Evolutionary conservation across 1,140 invertebrate species (phyloP).

Genomic region (Drosophila rhopaloa): DNA sequence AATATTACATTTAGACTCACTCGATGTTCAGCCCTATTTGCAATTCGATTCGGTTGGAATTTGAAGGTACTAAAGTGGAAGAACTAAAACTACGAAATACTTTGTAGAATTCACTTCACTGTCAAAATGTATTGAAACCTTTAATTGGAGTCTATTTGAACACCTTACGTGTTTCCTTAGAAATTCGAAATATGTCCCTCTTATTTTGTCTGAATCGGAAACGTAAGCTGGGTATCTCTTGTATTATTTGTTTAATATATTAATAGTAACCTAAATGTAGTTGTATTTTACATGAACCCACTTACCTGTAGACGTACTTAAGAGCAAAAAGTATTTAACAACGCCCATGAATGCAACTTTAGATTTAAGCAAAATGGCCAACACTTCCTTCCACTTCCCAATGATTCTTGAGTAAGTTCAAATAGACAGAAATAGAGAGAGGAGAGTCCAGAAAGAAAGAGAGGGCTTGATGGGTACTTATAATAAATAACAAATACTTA

Average conservation of each 20-base stretch:
- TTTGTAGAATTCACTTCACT: too few relatives aligned
- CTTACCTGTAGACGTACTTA: conserved; percentile 29
- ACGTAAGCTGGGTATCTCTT: neutral
- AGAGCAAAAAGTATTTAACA: conserved; percentile 39
- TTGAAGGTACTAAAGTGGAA: neutral
- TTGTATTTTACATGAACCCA: neutral
- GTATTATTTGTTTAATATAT: conserved; percentile 16
- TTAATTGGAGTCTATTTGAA: too few relatives aligned
- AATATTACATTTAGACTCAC: conserved; percentile 2
- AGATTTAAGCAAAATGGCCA: conserved; percentile 11
- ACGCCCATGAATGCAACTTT: conserved; percentile 23
- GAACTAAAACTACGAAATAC: neutral
- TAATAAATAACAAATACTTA: conserved; percentile 4
- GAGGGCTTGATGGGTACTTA: conserved; percentile 7
- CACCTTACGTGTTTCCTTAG: too few relatives aligned
- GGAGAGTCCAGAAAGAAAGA: neutral
- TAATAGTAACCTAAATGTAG: neutral
- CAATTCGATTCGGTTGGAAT: neutral
- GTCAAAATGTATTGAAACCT: neutral
- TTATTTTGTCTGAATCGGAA: neutral
- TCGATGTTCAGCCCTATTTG: conserved; percentile 6
- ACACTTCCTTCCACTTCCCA: conserved; percentile 16
- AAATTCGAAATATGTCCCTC: neutral
- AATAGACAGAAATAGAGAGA: conserved; percentile 9
- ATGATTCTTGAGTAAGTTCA: conserved; percentile 17